phyloP scores from a whole-genome alignment of 2,797 vertebrate species.

The Coregonus ussuriensis region DNA sequence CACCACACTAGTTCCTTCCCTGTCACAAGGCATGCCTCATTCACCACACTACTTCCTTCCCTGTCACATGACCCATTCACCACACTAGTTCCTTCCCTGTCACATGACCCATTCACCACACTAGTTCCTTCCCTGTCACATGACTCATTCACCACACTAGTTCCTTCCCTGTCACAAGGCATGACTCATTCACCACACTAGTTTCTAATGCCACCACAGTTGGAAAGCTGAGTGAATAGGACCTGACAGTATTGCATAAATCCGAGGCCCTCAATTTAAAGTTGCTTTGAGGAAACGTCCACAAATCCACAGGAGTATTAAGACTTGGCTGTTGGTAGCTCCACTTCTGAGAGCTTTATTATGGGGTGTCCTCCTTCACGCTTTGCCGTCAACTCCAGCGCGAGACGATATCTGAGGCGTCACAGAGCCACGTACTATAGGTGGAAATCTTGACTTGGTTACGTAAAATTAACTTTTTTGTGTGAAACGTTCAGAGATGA shows the following conservation, averaged over 20 bases:
- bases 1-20: too few species aligned
- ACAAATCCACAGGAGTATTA: slow-evolving; percentile 69
- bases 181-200: slow-evolving; percentile 71
- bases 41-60: too few species aligned
- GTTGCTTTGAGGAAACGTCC: slow-evolving; percentile 71
- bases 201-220: slow-evolving; percentile 70
- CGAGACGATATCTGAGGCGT: slow-evolving; percentile 50
- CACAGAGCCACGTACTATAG: too few species aligned
- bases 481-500: background rate
- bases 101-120: too few species aligned
- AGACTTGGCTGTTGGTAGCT: slow-evolving; percentile 60
- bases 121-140: too few species aligned
- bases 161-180: slow-evolving; percentile 57
- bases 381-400: slow-evolving; percentile 49
- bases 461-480: background rate
- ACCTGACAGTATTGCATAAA: slow-evolving; percentile 75
- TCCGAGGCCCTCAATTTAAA: slow-evolving; percentile 66
- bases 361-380: slow-evolving; percentile 62
- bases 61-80: too few species aligned
- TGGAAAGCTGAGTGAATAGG: slow-evolving; percentile 68
- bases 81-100: too few species aligned
- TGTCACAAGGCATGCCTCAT: too few species aligned
- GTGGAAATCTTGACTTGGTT: too few species aligned
- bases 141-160: too few species aligned
- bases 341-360: slow-evolving; percentile 66